These are phyloP conservation scores for Pholis gunnellus DNA, from an alignment of 2,113 vertebrate species.

Conservation along the genomic window DNA sequence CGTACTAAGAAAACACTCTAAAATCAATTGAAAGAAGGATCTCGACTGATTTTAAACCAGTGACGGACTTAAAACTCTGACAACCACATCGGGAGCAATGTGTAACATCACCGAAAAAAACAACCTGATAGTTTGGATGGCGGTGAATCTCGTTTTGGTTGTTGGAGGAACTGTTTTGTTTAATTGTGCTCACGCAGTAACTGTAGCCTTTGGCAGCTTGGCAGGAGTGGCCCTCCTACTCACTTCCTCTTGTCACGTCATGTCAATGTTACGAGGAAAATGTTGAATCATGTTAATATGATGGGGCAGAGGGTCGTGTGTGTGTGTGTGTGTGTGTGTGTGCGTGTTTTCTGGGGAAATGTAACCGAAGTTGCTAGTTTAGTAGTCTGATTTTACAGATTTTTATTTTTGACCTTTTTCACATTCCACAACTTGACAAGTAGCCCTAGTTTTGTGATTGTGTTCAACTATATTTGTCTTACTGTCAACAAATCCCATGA, in stretches of 20 bases:
- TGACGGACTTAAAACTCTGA: not conserved
- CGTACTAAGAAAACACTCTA: accelerated
- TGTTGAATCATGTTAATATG: accelerated
- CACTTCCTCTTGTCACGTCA: accelerated
- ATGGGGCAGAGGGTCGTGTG: not conserved
- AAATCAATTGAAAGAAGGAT: not conserved
- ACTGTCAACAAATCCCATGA: not conserved
- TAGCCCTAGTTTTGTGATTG: not conserved
- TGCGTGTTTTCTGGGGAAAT: not conserved
- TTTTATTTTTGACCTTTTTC: not conserved
- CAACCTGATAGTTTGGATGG: not conserved
- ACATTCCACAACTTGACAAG: not conserved
- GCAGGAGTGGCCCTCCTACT: not conserved
- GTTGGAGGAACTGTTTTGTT: accelerated
- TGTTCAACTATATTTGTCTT: not conserved
- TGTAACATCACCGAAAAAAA: not conserved
- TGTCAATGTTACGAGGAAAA: not conserved
- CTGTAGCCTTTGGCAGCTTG: not conserved
- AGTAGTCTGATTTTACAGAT: not conserved
- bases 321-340: not conserved
- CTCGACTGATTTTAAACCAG: not conserved
- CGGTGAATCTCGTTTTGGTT: not conserved
- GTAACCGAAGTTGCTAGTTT: not conserved
- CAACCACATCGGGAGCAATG: not conserved
- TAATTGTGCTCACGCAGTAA: accelerated